Percentiles rank a stretch among this genome's conserved stretches.
These are phyloP conservation scores for Camarhynchus parvulus DNA, from an alignment of 2,113 vertebrate species.

Conservation along the genomic window DNA sequence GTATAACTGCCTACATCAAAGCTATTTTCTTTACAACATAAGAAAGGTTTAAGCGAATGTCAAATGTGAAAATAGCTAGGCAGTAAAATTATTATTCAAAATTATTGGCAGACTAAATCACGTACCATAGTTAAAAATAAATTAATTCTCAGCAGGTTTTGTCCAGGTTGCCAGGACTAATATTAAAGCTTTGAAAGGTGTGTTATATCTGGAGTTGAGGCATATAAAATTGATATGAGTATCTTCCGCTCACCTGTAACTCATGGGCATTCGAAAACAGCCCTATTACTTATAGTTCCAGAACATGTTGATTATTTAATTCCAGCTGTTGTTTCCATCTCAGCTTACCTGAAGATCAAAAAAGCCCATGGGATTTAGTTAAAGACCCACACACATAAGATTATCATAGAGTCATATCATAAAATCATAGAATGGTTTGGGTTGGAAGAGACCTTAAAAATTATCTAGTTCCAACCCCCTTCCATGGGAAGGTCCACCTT, in stretches of 20 bases:
- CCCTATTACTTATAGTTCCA: neutral
- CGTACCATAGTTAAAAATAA: neutral
- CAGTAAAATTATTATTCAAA: slow-evolving; percentile 42
- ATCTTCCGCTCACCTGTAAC: neutral
- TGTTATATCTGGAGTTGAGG: neutral
- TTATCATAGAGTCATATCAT: neutral
- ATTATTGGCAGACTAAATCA: slow-evolving; percentile 41
- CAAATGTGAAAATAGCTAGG: slow-evolving; percentile 46
- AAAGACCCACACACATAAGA: neutral
- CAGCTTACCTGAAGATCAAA: neutral
- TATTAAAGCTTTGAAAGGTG: neutral
- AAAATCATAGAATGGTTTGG: neutral
- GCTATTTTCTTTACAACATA: slow-evolving; percentile 2
- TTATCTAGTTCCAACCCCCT: neutral
- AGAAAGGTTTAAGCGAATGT: slow-evolving; percentile 36
- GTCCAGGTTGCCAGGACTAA: neutral
- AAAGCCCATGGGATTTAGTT: neutral
- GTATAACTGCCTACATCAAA: slow-evolving; percentile 33
- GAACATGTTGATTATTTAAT: neutral
- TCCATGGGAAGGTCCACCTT: neutral
- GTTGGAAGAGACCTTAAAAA: neutral
- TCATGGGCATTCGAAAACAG: neutral
- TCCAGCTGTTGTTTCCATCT: neutral
- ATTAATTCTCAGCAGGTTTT: neutral
- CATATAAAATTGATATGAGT: neutral